Conservation (phyloP, 2,888 invertebrate genomes). For the Parasteatoda lunata region DNA sequence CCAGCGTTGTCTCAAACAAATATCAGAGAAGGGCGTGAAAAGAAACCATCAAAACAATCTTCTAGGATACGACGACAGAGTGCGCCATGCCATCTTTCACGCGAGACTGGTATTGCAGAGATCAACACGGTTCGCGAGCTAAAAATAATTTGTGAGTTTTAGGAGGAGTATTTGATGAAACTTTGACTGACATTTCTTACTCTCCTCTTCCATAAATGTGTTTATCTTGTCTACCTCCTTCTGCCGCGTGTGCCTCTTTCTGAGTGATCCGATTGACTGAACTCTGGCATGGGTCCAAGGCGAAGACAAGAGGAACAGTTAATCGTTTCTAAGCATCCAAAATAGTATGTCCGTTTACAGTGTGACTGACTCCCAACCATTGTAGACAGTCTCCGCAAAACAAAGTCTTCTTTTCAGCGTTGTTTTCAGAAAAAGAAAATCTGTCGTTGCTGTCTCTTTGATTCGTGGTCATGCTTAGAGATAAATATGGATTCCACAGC, state of each 20-base stretch:
- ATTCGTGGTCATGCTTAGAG: too few relatives aligned
- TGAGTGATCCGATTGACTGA: neutral
- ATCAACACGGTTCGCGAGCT: neutral
- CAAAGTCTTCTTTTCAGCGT: too few relatives aligned
- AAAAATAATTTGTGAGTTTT: constrained; percentile 3
- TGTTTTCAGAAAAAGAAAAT: too few relatives aligned
- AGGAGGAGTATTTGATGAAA: neutral
- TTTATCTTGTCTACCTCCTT: neutral
- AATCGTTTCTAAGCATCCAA: neutral
- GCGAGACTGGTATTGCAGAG: neutral
- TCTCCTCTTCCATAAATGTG: neutral
- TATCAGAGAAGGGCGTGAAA: neutral
- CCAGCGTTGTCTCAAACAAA: neutral
- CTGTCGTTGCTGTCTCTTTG: too few relatives aligned
- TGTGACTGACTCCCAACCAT: too few relatives aligned
- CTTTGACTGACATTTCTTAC: neutral
- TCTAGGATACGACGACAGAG: neutral
- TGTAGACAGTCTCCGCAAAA: too few relatives aligned
- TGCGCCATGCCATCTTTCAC: neutral
- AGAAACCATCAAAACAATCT: neutral
- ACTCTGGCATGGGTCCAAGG: neutral
- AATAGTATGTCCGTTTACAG: neutral
- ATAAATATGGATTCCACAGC: too few relatives aligned
- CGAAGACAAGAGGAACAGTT: neutral
- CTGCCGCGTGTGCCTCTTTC: neutral